Evolutionary conservation across 2,113 vertebrate genomes (phyloP).

Genomic region (Varanus komodoensis): DNA sequence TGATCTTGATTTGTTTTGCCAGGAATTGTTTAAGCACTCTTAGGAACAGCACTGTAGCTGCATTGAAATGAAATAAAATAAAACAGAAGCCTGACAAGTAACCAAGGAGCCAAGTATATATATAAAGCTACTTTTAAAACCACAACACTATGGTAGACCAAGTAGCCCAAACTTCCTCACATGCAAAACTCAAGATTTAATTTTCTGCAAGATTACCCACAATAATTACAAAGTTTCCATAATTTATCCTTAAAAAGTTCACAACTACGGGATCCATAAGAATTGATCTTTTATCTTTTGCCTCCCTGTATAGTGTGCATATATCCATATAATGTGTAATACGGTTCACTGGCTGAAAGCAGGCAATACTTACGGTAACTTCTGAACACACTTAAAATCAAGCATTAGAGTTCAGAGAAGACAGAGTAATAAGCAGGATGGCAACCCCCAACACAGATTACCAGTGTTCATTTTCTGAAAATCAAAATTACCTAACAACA

Average conservation of each 20-base stretch:
- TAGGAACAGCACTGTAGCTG: constrained; percentile 13
- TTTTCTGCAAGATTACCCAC: constrained; percentile 84
- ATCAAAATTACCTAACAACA: constrained; percentile 44
- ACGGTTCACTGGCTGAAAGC: constrained; percentile 54
- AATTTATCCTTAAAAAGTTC: constrained; percentile 89
- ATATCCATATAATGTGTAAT: constrained; percentile 46
- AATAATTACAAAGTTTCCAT: constrained; percentile 93
- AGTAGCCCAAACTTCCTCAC: constrained; percentile 78
- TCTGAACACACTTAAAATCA: constrained; percentile 73
- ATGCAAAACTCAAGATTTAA: constrained; percentile 73
- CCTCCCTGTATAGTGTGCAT: constrained; percentile 4
- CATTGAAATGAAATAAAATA: constrained; percentile 14
- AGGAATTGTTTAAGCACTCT: neutral
- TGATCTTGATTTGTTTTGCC: neutral
- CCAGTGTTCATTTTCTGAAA: constrained; percentile 44
- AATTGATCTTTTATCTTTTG: constrained; percentile 85
- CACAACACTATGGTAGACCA: constrained; percentile 74
- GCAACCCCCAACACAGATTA: constrained; percentile 41
- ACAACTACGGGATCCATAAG: constrained; percentile 88
- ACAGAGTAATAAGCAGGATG: constrained; percentile 36
- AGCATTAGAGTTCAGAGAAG: constrained; percentile 60
- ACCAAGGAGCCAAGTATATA: neutral
- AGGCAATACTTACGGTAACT: constrained; percentile 73
- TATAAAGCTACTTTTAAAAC: constrained; percentile 46
- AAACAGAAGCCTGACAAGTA: constrained; percentile 9